Evolutionary conservation across 2,888 invertebrate species (phyloP).

Genomic region (Agonum fuliginosum): DNA sequence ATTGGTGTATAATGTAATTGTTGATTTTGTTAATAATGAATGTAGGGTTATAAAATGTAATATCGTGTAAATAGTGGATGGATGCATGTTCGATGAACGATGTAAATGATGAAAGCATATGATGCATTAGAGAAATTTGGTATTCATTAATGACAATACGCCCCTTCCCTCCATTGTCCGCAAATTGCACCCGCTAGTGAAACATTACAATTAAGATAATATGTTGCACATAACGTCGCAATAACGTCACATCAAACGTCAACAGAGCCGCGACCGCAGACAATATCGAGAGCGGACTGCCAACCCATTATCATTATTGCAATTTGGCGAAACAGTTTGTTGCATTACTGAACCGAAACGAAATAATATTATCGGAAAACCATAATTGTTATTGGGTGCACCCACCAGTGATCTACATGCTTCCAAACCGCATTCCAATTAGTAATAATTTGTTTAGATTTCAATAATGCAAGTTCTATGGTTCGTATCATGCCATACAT

Average conservation of each 20-base stretch:
- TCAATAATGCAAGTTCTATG: slow-evolving; percentile 56
- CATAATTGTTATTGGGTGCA: slow-evolving; percentile 57
- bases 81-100: not conserved
- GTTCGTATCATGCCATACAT: not conserved
- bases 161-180: slow-evolving; percentile 7
- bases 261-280: slow-evolving; percentile 49
- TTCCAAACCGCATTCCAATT: slow-evolving; percentile 56
- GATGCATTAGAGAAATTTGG: slow-evolving; percentile 44
- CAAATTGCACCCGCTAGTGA: slow-evolving; percentile 34
- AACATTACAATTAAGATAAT: slow-evolving; percentile 58
- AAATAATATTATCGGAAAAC: slow-evolving; percentile 60
- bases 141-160: slow-evolving; percentile 14
- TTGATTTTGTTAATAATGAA: no score
- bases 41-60: no score
- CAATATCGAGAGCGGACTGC: slow-evolving; percentile 35
- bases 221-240: slow-evolving; percentile 49
- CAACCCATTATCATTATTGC: slow-evolving; percentile 54
- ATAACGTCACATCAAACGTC: slow-evolving; percentile 58
- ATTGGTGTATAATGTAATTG: no score
- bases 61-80: no score
- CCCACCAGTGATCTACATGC: slow-evolving; percentile 56
- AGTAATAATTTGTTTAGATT: slow-evolving; percentile 60
- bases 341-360: slow-evolving; percentile 56
- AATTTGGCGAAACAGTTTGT: slow-evolving; percentile 56
- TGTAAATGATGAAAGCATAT: not conserved